These are phyloP conservation scores for Phyto melanocephala DNA, from an alignment of 2,888 invertebrate species.

Conservation along the genomic window DNA sequence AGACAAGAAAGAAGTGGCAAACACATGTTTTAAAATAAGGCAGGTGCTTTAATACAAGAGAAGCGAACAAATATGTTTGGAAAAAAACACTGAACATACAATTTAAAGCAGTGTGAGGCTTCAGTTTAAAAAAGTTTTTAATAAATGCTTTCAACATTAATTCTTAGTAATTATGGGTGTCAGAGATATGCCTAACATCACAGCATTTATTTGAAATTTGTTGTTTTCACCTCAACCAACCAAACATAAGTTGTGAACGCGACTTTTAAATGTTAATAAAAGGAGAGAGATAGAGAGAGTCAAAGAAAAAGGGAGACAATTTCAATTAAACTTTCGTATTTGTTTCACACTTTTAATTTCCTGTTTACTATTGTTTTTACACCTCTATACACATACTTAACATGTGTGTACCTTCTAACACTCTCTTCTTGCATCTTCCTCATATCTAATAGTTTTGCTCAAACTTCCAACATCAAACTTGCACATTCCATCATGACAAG, in stretches of 20 bases:
- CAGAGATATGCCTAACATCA: slow-evolving; percentile 51
- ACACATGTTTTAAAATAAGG: slow-evolving; percentile 10
- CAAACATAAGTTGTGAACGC: too few species aligned
- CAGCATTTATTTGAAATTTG: slow-evolving; percentile 48
- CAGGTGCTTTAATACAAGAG: not conserved
- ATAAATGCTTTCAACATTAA: slow-evolving; percentile 40
- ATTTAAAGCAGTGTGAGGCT: not conserved
- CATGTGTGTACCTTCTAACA: not conserved
- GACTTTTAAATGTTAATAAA: too few species aligned
- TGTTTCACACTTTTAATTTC: slow-evolving; percentile 63
- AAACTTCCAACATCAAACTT: not conserved
- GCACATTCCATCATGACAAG: not conserved
- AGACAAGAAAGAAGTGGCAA: not conserved
- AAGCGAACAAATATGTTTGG: too few species aligned
- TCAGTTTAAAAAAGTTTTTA: not conserved
- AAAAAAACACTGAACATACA: not conserved
- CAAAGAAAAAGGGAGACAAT: slow-evolving; percentile 6
- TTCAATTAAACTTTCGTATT: slow-evolving; percentile 56
- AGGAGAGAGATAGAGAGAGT: not conserved
- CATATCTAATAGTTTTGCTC: not conserved
- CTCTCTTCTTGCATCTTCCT: not conserved
- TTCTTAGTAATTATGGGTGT: slow-evolving; percentile 51
- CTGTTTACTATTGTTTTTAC: slow-evolving; percentile 45
- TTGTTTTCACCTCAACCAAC: too few species aligned
- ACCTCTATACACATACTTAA: not conserved